Base-by-base conservation (phyloP, 2,113 vertebrate species). In the Peucedramus taeniatus region DNA sequence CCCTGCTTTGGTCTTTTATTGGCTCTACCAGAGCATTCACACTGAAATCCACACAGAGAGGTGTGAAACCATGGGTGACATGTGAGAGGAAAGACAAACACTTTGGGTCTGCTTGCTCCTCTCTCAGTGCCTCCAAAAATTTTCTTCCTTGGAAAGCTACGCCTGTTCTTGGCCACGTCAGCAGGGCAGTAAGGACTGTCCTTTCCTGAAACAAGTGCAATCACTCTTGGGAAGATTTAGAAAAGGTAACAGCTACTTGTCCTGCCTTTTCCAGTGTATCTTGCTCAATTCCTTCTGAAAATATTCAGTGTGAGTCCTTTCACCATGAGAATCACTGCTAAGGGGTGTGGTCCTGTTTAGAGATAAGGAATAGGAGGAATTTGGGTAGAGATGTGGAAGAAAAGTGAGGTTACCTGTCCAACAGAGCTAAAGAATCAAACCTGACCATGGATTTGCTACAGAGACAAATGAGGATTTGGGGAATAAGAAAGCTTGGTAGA, bases 111-210 rank as follows among this genome's bases (percentile, higher is more conserved):
- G 19, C 69, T 71, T 57, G 31, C 9, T 83, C 53, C 45, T 51
- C 35, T 54, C 82, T 49, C 30, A 22, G 3, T 33, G 23, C 10
- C 45, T 51, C 15, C 81, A 45, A 9, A 23, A 80, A 17, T 5
- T 11, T 57, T 83, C 57, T 61, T 64, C 89, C 54, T 54, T 56
- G 74, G 75, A 79, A 91, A 84, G 82, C 24, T 8, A 4, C 0
- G 0, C n/a, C 50, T 66, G 60, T 21, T 54, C 47, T 70, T 63
- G 65, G 77, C 60, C 83, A 39, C 66, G 47, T 19, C 64, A 87
- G 12, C 26, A 35, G 66, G 10, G 0, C 2, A 61, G 35, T 18
- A 19, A 1, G 3, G 11, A 37, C 0, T 27, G 64, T 7, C 54
- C 33, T 59, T 37, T 16, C 40, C 75, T 68, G 47, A 39, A 83